Conservation (phyloP, 1,140 invertebrate genomes). For the Drosophila saltans region DNA sequence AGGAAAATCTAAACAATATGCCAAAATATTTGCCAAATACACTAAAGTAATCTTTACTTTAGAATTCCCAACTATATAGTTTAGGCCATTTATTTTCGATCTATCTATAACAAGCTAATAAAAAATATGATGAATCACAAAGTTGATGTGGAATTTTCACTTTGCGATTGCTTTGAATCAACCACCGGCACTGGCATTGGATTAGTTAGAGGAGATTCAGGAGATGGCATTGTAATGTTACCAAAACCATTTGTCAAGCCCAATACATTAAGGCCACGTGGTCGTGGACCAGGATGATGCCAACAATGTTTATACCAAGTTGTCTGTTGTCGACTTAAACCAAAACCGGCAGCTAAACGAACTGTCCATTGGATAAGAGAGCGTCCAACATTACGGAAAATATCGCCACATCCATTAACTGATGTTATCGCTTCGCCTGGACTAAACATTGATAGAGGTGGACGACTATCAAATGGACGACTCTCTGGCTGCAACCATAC, state of each 20-base stretch:
- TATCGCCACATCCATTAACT: constrained; percentile 5
- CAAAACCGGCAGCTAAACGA: constrained; percentile 50
- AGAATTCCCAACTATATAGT: no score
- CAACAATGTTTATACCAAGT: constrained; percentile 67
- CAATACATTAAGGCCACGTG: constrained; percentile 11
- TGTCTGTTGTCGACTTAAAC: constrained; percentile 46
- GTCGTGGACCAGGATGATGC: constrained; percentile 35
- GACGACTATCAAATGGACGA: background rate
- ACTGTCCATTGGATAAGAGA: constrained; percentile 25
- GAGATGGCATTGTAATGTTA: background rate
- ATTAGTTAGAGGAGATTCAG: background rate
- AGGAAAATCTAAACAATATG: background rate
- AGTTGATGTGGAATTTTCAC: background rate
- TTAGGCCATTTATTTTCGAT: no score
- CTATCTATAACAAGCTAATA: no score
- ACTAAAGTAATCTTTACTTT: no score
- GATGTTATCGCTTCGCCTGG: background rate
- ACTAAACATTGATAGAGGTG: background rate
- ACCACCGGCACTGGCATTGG: no score
- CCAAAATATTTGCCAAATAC: no score
- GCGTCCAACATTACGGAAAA: constrained; percentile 19
- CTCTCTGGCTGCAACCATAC: background rate
- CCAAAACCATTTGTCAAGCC: background rate
- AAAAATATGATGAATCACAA: background rate
- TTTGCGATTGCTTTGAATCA: background rate